Evolutionary conservation across 2,888 invertebrate species (phyloP).

Genomic region (Drosophila kuntzei): DNA sequence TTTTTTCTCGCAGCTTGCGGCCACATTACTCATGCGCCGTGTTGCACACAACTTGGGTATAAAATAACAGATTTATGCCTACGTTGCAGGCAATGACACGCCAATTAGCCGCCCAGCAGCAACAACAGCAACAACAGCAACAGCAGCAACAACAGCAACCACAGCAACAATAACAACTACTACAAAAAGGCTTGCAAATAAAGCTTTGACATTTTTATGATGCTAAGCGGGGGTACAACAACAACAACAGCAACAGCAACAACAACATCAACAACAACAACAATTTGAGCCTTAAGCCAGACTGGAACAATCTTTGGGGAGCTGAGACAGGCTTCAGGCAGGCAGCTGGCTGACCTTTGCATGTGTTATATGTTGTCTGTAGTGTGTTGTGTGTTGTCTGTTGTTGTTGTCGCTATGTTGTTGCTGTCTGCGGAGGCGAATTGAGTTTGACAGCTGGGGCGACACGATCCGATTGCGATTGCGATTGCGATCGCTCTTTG

Average conservation of each 20-base stretch:
- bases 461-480: slow-evolving; percentile 79
- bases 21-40: slow-evolving; percentile 77
- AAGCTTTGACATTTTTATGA: slow-evolving; percentile 81
- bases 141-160: slow-evolving; percentile 13
- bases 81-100: slow-evolving; percentile 79
- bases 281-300: slow-evolving; percentile 40
- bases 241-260: slow-evolving; percentile 36
- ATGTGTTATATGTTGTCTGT: slow-evolving; percentile 58
- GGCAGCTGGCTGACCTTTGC: slow-evolving; percentile 75
- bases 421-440: slow-evolving; percentile 66
- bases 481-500: slow-evolving; percentile 77
- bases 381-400: slow-evolving; percentile 31
- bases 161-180: slow-evolving; percentile 27
- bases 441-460: slow-evolving; percentile 81
- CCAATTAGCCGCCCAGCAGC: slow-evolving; percentile 74
- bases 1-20: slow-evolving; percentile 36
- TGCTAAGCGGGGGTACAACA: slow-evolving; percentile 67
- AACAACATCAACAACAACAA: slow-evolving; percentile 30
- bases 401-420: slow-evolving; percentile 30
- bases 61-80: slow-evolving; percentile 80
- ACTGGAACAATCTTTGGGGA: slow-evolving; percentile 52
- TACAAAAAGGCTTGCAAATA: slow-evolving; percentile 69
- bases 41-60: slow-evolving; percentile 70
- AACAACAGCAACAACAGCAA: slow-evolving; percentile 36
- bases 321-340: slow-evolving; percentile 57